Conservation (phyloP, 2,888 invertebrate genomes). For the Dryobota labecula region DNA sequence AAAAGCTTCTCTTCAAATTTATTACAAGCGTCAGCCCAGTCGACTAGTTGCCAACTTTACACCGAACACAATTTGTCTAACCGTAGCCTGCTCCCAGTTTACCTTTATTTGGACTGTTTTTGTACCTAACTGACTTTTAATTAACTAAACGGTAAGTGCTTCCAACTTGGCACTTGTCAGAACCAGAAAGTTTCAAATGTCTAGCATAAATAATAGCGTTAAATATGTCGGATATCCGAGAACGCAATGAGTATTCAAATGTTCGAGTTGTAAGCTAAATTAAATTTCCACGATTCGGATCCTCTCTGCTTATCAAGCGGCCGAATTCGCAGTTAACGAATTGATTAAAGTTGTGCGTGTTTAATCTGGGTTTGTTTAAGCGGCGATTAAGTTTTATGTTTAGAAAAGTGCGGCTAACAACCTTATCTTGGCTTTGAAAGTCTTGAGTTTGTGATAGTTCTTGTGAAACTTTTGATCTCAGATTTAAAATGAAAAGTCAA, state of each 20-base stretch:
- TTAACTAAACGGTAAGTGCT: constrained; percentile 59
- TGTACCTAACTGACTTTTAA: constrained; percentile 63
- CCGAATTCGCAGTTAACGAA: constrained; percentile 28
- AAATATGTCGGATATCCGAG: constrained; percentile 44
- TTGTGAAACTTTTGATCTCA: constrained; percentile 36
- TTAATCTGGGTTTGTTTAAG: constrained; percentile 36
- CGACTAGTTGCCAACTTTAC: constrained; percentile 44
- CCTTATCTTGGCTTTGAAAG: constrained; percentile 38
- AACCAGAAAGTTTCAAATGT: constrained; percentile 50
- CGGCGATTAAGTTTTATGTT: constrained; percentile 45
- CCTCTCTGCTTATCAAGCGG: constrained; percentile 31
- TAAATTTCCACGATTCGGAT: constrained; percentile 25
- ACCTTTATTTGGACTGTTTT: constrained; percentile 60
- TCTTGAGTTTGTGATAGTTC: constrained; percentile 34
- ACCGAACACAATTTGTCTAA: constrained; percentile 56
- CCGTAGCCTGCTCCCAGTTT: constrained; percentile 29
- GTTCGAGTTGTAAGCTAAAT: constrained; percentile 25
- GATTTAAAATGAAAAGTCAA: constrained; percentile 24
- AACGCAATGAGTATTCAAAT: constrained; percentile 42
- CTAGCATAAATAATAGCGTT: constrained; percentile 48
- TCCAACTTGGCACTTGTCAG: constrained; percentile 55
- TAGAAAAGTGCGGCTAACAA: constrained; percentile 42
- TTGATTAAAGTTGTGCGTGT: constrained; percentile 46
- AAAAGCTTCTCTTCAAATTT: constrained; percentile 23
- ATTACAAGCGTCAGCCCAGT: constrained; percentile 29